Base-by-base conservation (phyloP, 2,113 vertebrate genomes). In the Piaya cayana region DNA sequence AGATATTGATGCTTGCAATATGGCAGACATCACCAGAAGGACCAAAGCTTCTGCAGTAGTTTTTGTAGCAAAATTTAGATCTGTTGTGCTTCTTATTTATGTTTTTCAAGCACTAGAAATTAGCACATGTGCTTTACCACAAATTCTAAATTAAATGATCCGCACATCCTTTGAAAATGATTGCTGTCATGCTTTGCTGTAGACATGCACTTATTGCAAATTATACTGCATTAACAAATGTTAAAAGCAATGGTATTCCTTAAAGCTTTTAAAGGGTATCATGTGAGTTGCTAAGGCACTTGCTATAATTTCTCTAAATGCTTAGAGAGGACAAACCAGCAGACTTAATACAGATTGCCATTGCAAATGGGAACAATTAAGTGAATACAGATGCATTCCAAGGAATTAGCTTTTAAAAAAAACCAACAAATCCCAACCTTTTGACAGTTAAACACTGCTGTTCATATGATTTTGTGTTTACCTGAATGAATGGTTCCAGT, bases 221-320 rank as follows among this genome's bases (percentile, higher is more conserved):
- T 93, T 87, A 88, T 53, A 29, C 30, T 86, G 91, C 59, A 76
- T 94, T 93, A 93, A 65, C 23, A 76, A 77, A 65, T 65, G 45
- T 86, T 93, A 93, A 93, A 89, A 91, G 72, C 45, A 80, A 12
- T 67, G 49, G 6, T 62, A 45, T 71, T 90, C 62, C 45, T 88
- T 88, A 70, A 88, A 93, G 43, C 71, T 93, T 93, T 92, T 78
- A 70, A 88, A 81, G n/a, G 36, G 70, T 65, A 86, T 75, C n/a
- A 45, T 68, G 60, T 70, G 84, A n/a, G 21, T 63, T 95, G 42
- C 77, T 95, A 91, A 88, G 86, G 72, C 13, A 59, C 19, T 93
- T 91, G 20, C 58, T 82, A 8, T 79, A 68, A 75, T 91, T 91
- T 62, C 29, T 82, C 74, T 82, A 43, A 74, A 58, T 60, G 26